Evolutionary conservation across 2,888 invertebrate species (phyloP), one percentile per base, ranked within the genome.

Genomic region (Andrena marginata): DNA sequence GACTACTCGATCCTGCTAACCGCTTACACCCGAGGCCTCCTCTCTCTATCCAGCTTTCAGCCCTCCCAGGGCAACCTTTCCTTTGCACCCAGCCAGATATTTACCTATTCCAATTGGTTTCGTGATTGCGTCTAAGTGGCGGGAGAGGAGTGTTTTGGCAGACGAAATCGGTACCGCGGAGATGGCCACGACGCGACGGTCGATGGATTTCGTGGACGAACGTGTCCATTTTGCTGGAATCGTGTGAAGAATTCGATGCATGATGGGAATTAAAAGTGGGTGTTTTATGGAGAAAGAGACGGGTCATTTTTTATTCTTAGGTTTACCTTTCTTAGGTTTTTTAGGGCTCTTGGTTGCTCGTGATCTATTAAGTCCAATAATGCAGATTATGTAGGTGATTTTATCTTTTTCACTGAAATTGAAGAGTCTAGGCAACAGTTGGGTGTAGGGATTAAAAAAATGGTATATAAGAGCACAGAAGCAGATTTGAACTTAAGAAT

Each of bases 91-190:
- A 85, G 85, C 63, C 80, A 80, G 87, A 91, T 93, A 92, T 92
- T 93, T 92, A 91, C 92, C 91, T 90, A 92, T 93, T 91, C 91
- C 92, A 92, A 93, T 93, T 93, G 93, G 90, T 92, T 93, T 92
- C 92, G 90, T 92, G 88, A 87, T 87, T 93, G 90, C 91, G 87
- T 88, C 89, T 88, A 91, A 93, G 92, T 92, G 88, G 78, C 72
- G 72, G 82, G 75, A 87, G 77, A 72, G 77, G 51, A 56, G 67
- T 35, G 74, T 74, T 73, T 65, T 56, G 60, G n/a, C 63, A 64
- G 82, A 59, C 68, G 35, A 13, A 79, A 59, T 33, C 56, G 77
- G 51, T 49, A 69, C 59, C 79, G 54, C 54, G 33, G 20, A 16
- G 33, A 33, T 49, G 42, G 35, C 69, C 49, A 33, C n/a, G 42